Conservation (phyloP, 2,888 invertebrate species). For the Hyppa rectilinea region DNA sequence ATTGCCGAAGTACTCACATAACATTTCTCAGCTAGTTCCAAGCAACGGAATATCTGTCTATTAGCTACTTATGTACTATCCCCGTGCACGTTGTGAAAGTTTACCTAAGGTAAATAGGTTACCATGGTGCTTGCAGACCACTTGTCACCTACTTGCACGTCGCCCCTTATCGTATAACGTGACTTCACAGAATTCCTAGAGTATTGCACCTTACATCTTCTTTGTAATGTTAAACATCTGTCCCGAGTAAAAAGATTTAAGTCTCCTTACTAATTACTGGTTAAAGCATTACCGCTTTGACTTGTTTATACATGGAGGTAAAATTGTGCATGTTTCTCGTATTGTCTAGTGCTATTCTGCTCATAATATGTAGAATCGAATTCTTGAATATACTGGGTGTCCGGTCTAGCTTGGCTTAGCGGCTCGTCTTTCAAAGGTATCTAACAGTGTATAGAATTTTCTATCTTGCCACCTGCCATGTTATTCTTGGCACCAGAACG, state of each 20-base stretch:
- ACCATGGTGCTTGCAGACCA: conserved; percentile 39
- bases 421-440: conserved; percentile 31
- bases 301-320: conserved; percentile 11
- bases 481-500: conserved; percentile 35
- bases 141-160: conserved; percentile 38
- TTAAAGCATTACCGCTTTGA: not conserved
- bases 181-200: conserved; percentile 17
- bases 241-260: not conserved
- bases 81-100: conserved; percentile 56
- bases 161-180: conserved; percentile 18
- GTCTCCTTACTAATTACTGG: not conserved
- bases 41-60: conserved; percentile 5
- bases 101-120: conserved; percentile 46
- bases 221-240: conserved; percentile 20
- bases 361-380: not conserved
- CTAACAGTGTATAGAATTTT: conserved; percentile 27
- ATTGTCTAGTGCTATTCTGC: not conserved
- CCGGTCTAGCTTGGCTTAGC: conserved; percentile 16
- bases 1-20: conserved; percentile 24
- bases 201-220: not conserved
- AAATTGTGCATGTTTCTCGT: not conserved
- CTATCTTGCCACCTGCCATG: conserved; percentile 23
- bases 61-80: conserved; percentile 10
- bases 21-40: conserved; percentile 15
- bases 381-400: conserved; percentile 1